Conservation (phyloP, 2,113 vertebrate genomes). For the Castor canadensis region DNA sequence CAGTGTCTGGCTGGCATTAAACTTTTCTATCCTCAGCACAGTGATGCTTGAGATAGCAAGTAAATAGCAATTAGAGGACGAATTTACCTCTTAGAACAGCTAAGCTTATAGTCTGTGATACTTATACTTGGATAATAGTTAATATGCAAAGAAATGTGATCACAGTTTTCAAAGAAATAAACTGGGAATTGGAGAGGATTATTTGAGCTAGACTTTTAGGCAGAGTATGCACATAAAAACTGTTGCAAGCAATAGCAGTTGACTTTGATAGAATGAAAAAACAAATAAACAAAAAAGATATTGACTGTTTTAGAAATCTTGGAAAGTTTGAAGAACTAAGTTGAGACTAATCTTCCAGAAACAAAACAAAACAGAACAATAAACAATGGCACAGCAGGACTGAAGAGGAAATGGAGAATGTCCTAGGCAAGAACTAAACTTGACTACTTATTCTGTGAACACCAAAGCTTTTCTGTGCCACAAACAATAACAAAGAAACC, state of each 20-base stretch:
- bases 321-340: not conserved
- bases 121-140: not conserved
- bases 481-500: not conserved
- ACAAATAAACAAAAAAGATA: not conserved
- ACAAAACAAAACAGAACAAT: constrained; percentile 2
- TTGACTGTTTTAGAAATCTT: not conserved
- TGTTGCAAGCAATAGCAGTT: not conserved
- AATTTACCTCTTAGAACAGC: not conserved
- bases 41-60: not conserved
- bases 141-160: constrained; percentile 7
- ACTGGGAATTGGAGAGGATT: not conserved
- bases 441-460: not conserved
- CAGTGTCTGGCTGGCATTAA: too few species aligned
- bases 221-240: not conserved
- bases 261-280: not conserved
- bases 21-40: not conserved
- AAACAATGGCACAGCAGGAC: not conserved
- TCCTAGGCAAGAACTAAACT: not conserved
- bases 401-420: not conserved
- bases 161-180: not conserved
- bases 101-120: not conserved
- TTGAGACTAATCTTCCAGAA: not conserved
- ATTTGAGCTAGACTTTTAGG: not conserved
- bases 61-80: not conserved
- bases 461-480: not conserved